These are phyloP conservation scores for Acanthosoma haemorrhoidale DNA, from an alignment of 2,888 invertebrate genomes.

Conservation along the genomic window DNA sequence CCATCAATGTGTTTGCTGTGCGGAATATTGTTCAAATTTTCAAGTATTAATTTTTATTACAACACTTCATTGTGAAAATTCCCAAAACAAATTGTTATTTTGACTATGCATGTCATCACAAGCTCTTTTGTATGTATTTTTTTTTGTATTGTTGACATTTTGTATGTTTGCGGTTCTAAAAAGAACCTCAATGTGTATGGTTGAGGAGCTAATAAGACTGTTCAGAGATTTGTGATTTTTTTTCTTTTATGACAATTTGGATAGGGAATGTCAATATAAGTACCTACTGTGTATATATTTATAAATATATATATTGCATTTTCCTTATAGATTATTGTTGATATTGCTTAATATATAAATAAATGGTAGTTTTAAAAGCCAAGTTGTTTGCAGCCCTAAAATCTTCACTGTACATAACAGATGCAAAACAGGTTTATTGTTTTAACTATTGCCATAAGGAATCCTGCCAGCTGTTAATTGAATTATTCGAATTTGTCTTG, in stretches of 20 bases:
- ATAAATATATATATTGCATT: constrained; percentile 2
- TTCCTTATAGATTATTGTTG: constrained; percentile 18
- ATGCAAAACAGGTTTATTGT: constrained; percentile 1
- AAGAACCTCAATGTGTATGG: neutral
- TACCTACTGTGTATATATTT: constrained; percentile 19
- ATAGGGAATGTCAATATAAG: constrained; percentile 13
- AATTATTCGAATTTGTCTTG: constrained; percentile 10
- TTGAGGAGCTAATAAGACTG: constrained; percentile 24
- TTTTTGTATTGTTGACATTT: neutral
- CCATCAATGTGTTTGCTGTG: neutral
- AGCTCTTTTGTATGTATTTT: neutral
- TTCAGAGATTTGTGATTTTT: constrained; percentile 24
- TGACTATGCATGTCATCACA: neutral
- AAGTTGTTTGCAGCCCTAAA: neutral
- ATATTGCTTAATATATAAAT: constrained; percentile 10
- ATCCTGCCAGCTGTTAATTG: neutral
- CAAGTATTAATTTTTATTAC: constrained; percentile 14
- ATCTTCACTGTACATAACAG: neutral
- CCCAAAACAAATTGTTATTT: constrained; percentile 11
- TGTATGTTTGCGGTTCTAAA: constrained; percentile 6
- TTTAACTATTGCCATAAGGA: neutral
- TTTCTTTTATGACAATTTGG: constrained; percentile 24
- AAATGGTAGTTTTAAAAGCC: neutral
- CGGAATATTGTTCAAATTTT: neutral
- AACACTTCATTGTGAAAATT: neutral